phyloP scores from a whole-genome alignment of 2,113 vertebrate genomes.

The Tretioscincus oriximinensis region DNA sequence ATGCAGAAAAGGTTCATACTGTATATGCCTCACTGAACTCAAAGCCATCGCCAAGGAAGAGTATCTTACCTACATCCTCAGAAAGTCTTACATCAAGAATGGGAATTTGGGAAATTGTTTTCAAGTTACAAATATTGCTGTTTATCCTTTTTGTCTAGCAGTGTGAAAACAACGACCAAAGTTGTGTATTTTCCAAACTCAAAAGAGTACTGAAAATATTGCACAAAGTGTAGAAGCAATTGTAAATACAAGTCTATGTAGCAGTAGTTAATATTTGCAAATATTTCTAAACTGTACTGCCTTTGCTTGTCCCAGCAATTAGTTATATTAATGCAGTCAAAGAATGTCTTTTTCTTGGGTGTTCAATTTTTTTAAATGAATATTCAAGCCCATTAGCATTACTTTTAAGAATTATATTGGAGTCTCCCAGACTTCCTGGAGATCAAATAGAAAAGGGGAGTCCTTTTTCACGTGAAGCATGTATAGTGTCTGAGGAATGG shows the following conservation, averaged over 20 bases:
- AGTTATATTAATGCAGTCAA: not conserved
- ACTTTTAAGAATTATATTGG: not conserved
- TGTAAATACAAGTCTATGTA: not conserved
- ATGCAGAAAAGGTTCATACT: too few relatives aligned
- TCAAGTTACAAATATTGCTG: not conserved
- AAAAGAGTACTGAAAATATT: not conserved
- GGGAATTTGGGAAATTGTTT: not conserved
- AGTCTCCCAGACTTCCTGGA: not conserved
- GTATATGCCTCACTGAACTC: too few relatives aligned
- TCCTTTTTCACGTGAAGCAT: not conserved
- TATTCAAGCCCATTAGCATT: not conserved
- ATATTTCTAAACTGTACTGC: not conserved
- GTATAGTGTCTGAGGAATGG: rapidly evolving
- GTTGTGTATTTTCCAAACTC: not conserved
- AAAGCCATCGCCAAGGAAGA: too few relatives aligned
- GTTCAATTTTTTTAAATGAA: not conserved
- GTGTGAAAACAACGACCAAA: not conserved
- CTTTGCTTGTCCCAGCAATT: not conserved
- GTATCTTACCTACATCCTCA: too few relatives aligned
- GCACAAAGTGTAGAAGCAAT: not conserved
- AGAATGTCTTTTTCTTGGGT: not conserved
- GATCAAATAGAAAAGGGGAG: not conserved
- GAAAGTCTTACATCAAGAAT: not conserved
- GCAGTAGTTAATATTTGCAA: not conserved
- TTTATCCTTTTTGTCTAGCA: not conserved